phyloP scores from a whole-genome alignment of 2,113 vertebrate genomes.

The Aegithalos caudatus region DNA sequence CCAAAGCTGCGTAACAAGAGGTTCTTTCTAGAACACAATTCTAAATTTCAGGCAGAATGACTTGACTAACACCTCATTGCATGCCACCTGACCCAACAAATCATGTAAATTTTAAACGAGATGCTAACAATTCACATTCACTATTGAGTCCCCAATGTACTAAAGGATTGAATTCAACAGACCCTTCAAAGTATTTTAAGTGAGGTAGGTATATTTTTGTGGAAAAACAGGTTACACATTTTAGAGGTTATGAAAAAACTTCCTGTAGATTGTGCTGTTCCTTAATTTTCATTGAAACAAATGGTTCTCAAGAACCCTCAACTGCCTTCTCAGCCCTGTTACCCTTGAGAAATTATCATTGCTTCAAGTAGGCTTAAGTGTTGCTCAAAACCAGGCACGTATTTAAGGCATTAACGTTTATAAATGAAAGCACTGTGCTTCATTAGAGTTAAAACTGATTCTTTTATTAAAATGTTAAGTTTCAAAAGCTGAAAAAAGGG shows the following conservation, averaged over 20 bases:
- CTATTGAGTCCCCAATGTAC: neutral
- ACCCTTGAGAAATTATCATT: neutral
- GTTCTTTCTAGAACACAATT: neutral
- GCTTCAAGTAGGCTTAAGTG: neutral
- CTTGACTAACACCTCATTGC: neutral
- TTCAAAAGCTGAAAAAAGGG: neutral
- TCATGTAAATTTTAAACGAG: neutral
- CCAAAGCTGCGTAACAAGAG: fast-evolving
- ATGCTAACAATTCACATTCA: neutral
- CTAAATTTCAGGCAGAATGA: neutral
- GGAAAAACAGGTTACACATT: neutral
- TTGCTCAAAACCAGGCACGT: neutral
- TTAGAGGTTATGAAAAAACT: neutral
- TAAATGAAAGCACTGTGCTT: neutral
- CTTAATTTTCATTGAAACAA: neutral
- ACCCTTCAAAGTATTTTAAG: neutral
- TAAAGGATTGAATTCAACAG: neutral
- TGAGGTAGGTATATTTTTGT: neutral
- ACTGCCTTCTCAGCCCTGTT: neutral
- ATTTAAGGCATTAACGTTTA: neutral
- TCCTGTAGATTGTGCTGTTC: neutral
- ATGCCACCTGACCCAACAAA: neutral
- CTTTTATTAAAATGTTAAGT: neutral
- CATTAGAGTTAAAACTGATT: neutral
- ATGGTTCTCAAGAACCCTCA: neutral